phyloP scores from a whole-genome alignment of 2,888 invertebrate genomes.

The Drosophila histrio region DNA sequence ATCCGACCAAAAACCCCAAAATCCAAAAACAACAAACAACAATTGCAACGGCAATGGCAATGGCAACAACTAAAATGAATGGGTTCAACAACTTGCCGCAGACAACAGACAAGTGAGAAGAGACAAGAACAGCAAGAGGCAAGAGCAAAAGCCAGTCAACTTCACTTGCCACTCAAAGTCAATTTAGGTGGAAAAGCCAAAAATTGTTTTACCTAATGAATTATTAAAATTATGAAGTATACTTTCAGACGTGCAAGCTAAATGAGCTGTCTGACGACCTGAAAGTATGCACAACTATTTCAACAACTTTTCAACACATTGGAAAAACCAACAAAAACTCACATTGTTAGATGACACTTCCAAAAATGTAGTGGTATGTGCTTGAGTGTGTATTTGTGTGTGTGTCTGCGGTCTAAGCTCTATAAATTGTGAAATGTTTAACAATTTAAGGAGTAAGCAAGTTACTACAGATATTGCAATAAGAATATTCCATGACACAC shows the following conservation, averaged over 20 bases:
- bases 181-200: conserved; percentile 35
- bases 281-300: conserved; percentile 43
- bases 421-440: neutral
- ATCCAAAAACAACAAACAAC: conserved; percentile 15
- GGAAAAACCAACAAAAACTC: conserved; percentile 1
- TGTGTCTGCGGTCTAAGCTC: neutral
- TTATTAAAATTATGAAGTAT: conserved; percentile 48
- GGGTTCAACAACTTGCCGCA: conserved; percentile 46
- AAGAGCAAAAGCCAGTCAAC: conserved; percentile 9
- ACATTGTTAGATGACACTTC: conserved; percentile 15
- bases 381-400: neutral
- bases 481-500: neutral
- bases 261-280: conserved; percentile 17
- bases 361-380: neutral
- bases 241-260: conserved; percentile 23
- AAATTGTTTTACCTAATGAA: conserved; percentile 47
- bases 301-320: conserved; percentile 21
- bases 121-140: neutral
- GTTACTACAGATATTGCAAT: neutral
- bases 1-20: neutral
- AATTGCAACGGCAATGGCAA: conserved; percentile 23
- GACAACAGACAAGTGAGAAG: conserved; percentile 4
- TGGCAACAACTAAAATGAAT: conserved; percentile 11
- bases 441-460: conserved; percentile 6
- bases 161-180: conserved; percentile 47